Conservation (phyloP, 1,140 invertebrate genomes). For the Bombus affinis region DNA sequence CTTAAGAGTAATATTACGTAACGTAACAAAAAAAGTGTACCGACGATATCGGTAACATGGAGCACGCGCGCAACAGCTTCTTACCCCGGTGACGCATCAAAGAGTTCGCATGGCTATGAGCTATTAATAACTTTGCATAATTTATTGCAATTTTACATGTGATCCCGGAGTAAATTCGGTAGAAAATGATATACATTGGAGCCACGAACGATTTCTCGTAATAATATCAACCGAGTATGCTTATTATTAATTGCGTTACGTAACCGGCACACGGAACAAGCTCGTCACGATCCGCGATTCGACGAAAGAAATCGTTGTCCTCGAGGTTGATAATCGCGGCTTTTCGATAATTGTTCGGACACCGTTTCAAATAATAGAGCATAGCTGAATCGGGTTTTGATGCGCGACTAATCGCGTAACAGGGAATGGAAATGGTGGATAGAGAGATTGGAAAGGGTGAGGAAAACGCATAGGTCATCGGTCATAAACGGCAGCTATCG, state of each 20-base stretch:
- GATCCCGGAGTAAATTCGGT: conserved; percentile 34
- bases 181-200: conserved; percentile 31
- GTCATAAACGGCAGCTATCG: conserved; percentile 27
- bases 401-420: background rate
- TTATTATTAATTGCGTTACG: conserved; percentile 27
- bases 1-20: background rate
- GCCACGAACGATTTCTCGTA: background rate
- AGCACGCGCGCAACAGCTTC: background rate
- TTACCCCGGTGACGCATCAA: conserved; percentile 6
- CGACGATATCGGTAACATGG: background rate
- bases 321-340: background rate
- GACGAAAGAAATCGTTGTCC: no score
- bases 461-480: conserved; percentile 35
- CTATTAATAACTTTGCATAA: conserved; percentile 55
- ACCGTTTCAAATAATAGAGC: background rate
- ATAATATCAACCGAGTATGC: background rate
- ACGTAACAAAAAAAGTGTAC: background rate
- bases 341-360: background rate
- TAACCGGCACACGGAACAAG: background rate
- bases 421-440: background rate
- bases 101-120: conserved; percentile 46
- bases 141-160: conserved; percentile 59
- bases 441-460: background rate
- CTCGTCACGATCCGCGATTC: no score
- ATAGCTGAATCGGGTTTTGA: background rate